phyloP scores from a whole-genome alignment of 2,797 vertebrate species.

The Pangasius krempfi region DNA sequence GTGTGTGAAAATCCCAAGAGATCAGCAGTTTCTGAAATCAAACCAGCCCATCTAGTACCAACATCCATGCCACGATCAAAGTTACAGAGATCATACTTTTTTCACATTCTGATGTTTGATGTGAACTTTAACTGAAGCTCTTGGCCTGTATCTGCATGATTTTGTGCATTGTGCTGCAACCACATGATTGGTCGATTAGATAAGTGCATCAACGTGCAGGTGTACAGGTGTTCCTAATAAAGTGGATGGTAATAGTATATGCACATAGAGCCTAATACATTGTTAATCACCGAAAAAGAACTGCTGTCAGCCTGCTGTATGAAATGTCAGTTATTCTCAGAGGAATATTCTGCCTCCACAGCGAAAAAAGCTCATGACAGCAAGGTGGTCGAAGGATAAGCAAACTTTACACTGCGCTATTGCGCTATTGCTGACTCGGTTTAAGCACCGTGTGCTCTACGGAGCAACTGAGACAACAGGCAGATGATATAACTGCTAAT shows the following conservation, averaged over 20 bases:
- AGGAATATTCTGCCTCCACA: background rate
- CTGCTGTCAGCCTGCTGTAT: conserved; percentile 32
- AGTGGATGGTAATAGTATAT: background rate
- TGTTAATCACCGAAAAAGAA: conserved; percentile 3
- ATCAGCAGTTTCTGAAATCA: background rate
- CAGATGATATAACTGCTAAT: conserved; percentile 50
- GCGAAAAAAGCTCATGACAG: conserved; percentile 43
- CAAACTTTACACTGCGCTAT: conserved; percentile 25
- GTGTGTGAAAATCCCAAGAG: background rate
- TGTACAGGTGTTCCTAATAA: background rate
- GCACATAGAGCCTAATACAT: background rate
- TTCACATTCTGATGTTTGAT: background rate
- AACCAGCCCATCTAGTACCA: background rate
- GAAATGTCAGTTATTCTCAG: conserved; percentile 29
- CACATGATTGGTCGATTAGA: background rate
- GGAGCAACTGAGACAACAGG: conserved; percentile 46
- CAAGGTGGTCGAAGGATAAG: conserved; percentile 16
- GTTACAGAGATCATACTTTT: background rate
- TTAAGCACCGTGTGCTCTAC: conserved; percentile 24
- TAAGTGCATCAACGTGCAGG: background rate
- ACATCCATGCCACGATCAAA: background rate
- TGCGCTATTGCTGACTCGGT: conserved; percentile 36
- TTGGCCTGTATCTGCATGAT: background rate
- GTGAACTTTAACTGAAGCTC: background rate
- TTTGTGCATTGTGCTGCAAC: background rate